These are phyloP conservation scores for Macrosiphum euphorbiae DNA, from an alignment of 2,888 invertebrate species.

Conservation along the genomic window DNA sequence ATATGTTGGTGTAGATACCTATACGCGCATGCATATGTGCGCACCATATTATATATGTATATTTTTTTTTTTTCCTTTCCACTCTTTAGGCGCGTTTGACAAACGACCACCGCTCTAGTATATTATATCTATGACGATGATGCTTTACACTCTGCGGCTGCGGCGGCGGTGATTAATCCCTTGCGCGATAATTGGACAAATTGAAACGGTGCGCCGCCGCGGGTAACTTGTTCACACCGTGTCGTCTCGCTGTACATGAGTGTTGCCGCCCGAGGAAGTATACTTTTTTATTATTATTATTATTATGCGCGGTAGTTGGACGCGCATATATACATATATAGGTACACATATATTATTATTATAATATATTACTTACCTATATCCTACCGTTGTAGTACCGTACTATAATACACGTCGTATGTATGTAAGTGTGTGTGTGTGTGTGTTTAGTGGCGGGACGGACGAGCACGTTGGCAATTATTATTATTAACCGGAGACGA, in stretches of 20 bases:
- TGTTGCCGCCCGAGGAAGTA: constrained; percentile 21
- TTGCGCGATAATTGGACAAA: constrained; percentile 64
- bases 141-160: neutral
- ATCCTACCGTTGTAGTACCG: neutral
- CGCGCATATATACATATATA: neutral
- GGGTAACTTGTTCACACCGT: constrained; percentile 57
- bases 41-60: neutral
- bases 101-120: neutral
- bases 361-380: neutral
- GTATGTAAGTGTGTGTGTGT: neutral
- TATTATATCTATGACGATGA: neutral
- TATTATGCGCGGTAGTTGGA: constrained; percentile 5
- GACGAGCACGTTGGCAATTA: constrained; percentile 19
- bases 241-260: neutral
- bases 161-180: constrained; percentile 48
- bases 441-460: neutral
- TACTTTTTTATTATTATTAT: constrained; percentile 7
- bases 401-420: neutral
- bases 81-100: constrained; percentile 17
- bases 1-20: neutral
- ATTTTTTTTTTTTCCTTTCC: neutral
- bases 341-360: neutral
- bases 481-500: neutral
- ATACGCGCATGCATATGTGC: neutral
- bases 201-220: constrained; percentile 60